A percentile compares a stretch with the other conserved stretches of the same genome.
phyloP scores from a whole-genome alignment of 2,113 vertebrate species.

The Silurus meridionalis region DNA sequence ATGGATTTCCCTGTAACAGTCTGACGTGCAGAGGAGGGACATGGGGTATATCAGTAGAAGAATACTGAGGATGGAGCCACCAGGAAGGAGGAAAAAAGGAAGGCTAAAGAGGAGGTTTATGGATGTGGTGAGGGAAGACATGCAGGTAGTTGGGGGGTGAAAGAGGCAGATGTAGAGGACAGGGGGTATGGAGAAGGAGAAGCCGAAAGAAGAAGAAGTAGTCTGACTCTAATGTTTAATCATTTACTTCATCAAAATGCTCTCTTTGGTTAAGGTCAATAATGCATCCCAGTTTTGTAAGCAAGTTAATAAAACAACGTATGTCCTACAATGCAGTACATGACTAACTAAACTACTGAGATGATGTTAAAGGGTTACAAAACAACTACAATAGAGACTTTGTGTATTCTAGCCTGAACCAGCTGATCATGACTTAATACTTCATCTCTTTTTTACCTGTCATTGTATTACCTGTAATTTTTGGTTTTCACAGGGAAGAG shows the following conservation, averaged over 20 bases:
- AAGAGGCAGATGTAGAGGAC: no score
- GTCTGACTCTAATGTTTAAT: neutral
- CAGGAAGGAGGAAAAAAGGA: no score
- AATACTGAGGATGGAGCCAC: no score
- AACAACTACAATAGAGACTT: neutral
- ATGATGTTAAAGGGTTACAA: neutral
- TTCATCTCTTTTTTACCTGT: neutral
- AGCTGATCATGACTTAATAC: neutral
- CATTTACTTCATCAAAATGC: neutral
- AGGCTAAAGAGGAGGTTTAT: no score
- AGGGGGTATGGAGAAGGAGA: no score
- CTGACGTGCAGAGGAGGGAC: no score
- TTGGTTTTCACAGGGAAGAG: constrained; percentile 63
- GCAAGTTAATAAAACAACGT: neutral
- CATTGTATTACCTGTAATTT: constrained; percentile 71
- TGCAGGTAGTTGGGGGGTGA: no score
- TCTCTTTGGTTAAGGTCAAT: neutral
- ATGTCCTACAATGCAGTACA: neutral
- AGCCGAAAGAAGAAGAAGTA: no score
- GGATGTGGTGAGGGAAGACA: no score
- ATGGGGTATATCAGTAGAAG: no score
- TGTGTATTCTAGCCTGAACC: neutral
- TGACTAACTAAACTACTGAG: neutral
- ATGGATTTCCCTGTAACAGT: neutral
- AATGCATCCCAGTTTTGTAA: neutral